A percentile compares a stretch with the other conserved stretches of the same genome.
phyloP scores from a whole-genome alignment of 2,888 invertebrate genomes.

The Clistopyga incitator region DNA sequence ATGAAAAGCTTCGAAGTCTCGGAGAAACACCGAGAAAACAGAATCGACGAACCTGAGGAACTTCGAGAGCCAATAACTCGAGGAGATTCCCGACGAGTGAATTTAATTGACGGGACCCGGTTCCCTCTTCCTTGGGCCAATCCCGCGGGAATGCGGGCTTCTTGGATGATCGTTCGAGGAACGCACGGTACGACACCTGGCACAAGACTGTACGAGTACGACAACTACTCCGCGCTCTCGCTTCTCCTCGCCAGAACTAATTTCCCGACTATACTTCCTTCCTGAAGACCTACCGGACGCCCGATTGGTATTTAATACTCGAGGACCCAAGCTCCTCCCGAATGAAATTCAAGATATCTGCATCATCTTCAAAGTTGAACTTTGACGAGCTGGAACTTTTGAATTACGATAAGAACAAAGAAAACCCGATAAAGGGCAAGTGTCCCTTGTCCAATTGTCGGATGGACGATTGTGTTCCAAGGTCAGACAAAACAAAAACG shows the following conservation, averaged over 20 bases:
- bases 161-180: slow-evolving; percentile 57
- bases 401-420: too few species aligned
- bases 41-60: slow-evolving; percentile 58
- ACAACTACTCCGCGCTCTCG: slow-evolving; percentile 40
- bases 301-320: slow-evolving; percentile 58
- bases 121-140: slow-evolving; percentile 52
- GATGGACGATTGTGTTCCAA: too few species aligned
- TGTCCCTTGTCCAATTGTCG: too few species aligned
- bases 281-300: slow-evolving; percentile 41
- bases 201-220: slow-evolving; percentile 22
- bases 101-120: slow-evolving; percentile 69
- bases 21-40: slow-evolving; percentile 61
- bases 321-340: slow-evolving; percentile 14
- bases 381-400: slow-evolving; percentile 16
- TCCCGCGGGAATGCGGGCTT: slow-evolving; percentile 64
- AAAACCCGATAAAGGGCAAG: too few species aligned
- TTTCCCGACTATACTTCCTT: slow-evolving; percentile 60
- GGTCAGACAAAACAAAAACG: too few species aligned
- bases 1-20: slow-evolving; percentile 65
- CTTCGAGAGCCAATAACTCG: slow-evolving; percentile 66
- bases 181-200: slow-evolving; percentile 29
- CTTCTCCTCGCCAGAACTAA: slow-evolving; percentile 60
- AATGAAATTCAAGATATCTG: too few species aligned
- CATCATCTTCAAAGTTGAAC: slow-evolving; percentile 20
- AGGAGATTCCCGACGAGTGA: slow-evolving; percentile 64